Conservation (phyloP, 2,797 vertebrate species). For the Sebastes oblongus region DNA sequence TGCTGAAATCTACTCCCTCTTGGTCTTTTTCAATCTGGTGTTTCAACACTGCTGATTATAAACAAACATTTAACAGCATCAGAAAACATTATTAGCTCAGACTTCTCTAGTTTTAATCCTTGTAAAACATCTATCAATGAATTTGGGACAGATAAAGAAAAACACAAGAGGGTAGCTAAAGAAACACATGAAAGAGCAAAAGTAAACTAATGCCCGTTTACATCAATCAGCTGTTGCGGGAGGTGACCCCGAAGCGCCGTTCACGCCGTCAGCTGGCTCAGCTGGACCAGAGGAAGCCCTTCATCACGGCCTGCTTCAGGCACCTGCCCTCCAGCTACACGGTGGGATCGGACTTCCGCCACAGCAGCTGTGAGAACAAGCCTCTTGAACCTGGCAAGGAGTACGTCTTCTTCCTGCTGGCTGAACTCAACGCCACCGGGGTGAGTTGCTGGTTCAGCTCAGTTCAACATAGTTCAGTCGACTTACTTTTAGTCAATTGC, state of each 20-base stretch:
- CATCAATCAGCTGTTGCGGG: conserved; percentile 85
- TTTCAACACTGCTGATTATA: neutral
- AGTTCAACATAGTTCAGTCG: neutral
- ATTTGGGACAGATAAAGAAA: neutral
- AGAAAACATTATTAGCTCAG: neutral
- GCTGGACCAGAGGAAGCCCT: conserved; percentile 88
- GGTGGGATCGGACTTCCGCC: conserved; percentile 89
- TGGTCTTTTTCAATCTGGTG: neutral
- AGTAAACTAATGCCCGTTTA: conserved; percentile 5
- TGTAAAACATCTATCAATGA: neutral
- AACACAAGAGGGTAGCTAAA: neutral
- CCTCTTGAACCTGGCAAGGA: conserved; percentile 90
- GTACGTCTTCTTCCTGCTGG: conserved; percentile 94
- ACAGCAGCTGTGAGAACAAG: conserved; percentile 92
- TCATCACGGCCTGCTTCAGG: conserved; percentile 91
- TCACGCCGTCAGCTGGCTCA: conserved; percentile 91
- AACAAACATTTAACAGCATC: conserved; percentile 10
- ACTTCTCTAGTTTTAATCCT: neutral
- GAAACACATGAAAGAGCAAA: neutral
- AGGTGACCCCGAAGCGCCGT: conserved; percentile 81
- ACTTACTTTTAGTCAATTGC: neutral
- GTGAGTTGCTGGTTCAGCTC: conserved; percentile 78
- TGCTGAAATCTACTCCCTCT: neutral
- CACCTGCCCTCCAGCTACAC: conserved; percentile 88
- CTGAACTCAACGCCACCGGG: conserved; percentile 88